Evolutionary conservation across 2,797 vertebrate genomes (phyloP), one percentile per base, ranked within the genome.

Genomic region (Meda fulgida): DNA sequence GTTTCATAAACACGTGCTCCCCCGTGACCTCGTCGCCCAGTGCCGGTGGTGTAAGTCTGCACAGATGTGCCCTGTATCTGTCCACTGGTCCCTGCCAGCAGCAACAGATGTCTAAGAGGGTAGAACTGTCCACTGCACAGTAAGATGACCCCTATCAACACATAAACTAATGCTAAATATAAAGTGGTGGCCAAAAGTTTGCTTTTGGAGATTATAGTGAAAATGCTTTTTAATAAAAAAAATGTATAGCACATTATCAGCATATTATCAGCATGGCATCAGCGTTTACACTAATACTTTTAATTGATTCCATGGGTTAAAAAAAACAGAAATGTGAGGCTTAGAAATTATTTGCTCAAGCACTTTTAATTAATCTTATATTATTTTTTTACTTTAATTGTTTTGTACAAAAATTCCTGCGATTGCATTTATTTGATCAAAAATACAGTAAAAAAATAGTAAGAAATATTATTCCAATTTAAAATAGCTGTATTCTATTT

Each of bases 71-170:
- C 29, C 7, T 29, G 90, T 87, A 86, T 83, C 72, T 85, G 53
- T 34, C 36, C 19, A 80, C 81, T 78, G 65, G 81, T 85, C 83
- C 72, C 81, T 66, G 83, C 31, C 58, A 83, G 31, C 26, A 88
- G 80, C 91, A 94, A 91, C 92, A 84, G 48, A 77, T 93, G 89
- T 91, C 86, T 51, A 60, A 23, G 69, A 83, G 60, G 19, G 53
- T 40, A 19, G 23, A 76, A 26, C 31, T 75, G 71, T 29, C 16
- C 40, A 26, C 48, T 7, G 48, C 7, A 16, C 16, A 69, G 55
- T 18, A 3, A 58, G 11, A 70, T 53, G 34, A 77, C 46, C 26
- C 19, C n/a, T 77, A 34, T 2, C n/a, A 58, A 13, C 4, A 7
- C 26, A 67, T 13, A 9, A 14, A 70, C 18, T 40, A 26, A 4